These are phyloP conservation scores for Trogon surrucura DNA, from an alignment of 2,113 vertebrate species.

Conservation along the genomic window DNA sequence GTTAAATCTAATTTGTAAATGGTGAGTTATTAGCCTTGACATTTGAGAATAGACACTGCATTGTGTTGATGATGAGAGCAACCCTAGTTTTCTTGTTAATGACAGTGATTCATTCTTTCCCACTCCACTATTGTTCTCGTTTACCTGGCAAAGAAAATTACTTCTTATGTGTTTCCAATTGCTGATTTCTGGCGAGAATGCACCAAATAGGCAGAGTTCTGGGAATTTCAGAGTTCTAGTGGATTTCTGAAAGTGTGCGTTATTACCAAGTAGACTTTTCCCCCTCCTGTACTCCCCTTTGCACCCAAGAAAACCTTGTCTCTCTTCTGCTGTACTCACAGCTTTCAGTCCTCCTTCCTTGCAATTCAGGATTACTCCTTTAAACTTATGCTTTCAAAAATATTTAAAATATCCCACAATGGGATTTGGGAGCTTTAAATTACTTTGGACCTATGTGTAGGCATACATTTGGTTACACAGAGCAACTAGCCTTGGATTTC, in stretches of 20 bases:
- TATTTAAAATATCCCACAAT: not conserved
- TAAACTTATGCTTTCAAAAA: not conserved
- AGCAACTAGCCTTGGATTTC: constrained; percentile 2
- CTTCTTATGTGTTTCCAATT: constrained; percentile 17
- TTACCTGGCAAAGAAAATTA: constrained; percentile 61
- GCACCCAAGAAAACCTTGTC: not conserved
- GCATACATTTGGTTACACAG: not conserved
- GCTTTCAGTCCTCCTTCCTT: not conserved
- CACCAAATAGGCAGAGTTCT: not conserved
- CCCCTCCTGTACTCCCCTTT: not conserved
- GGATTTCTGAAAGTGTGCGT: not conserved
- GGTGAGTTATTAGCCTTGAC: constrained; percentile 58
- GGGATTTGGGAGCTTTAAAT: not conserved
- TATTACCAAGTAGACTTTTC: not conserved
- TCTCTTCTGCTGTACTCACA: not conserved
- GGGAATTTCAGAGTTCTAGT: not conserved
- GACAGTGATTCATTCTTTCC: constrained; percentile 64
- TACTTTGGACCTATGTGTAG: not conserved
- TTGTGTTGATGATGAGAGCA: constrained; percentile 55
- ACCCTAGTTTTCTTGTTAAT: constrained; percentile 47
- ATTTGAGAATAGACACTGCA: constrained; percentile 66
- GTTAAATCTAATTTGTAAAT: constrained; percentile 61
- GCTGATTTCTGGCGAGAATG: constrained; percentile 26
- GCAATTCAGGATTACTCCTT: not conserved
- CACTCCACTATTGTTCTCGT: constrained; percentile 53